Percentiles rank a stretch among this genome's conserved stretches.
Conservation (phyloP, 1,140 invertebrate species). For the Achroia grisella region DNA sequence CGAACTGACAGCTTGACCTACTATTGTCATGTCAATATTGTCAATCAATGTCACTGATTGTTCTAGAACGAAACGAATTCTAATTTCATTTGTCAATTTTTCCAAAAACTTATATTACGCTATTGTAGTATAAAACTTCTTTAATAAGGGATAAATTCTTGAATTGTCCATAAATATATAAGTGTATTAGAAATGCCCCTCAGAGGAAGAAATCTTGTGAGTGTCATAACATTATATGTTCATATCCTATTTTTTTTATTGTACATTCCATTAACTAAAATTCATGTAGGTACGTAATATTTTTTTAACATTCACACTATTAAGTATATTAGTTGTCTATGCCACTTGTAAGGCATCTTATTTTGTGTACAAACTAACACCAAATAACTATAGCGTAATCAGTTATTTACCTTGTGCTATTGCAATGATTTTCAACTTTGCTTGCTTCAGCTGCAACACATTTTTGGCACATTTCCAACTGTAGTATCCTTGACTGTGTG, state of each 20-base stretch:
- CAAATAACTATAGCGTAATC: no score
- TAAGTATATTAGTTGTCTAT: not conserved
- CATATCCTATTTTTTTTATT: no score
- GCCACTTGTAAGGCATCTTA: constrained; percentile 2
- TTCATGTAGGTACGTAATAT: no score
- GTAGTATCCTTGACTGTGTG: constrained; percentile 61
- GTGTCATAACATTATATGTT: constrained; percentile 12
- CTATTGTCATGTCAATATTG: no score
- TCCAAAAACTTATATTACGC: constrained; percentile 18
- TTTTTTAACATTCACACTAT: no score
- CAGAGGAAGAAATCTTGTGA: constrained; percentile 60
- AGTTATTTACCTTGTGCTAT: constrained; percentile 21
- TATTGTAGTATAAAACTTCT: not conserved
- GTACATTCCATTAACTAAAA: no score
- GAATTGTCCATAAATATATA: no score
- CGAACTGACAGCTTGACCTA: no score
- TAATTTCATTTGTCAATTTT: constrained; percentile 26
- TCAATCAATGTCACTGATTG: constrained; percentile 25
- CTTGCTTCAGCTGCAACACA: constrained; percentile 48
- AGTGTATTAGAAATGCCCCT: constrained; percentile 67
- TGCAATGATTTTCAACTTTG: constrained; percentile 58
- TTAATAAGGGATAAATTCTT: no score
- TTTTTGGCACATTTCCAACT: constrained; percentile 56
- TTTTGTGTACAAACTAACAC: no score
- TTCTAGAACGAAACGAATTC: constrained; percentile 44